Evolutionary conservation across 1,140 invertebrate genomes (phyloP), one percentile per base, ranked within the genome.

Genomic region (Monomorium pharaonis): DNA sequence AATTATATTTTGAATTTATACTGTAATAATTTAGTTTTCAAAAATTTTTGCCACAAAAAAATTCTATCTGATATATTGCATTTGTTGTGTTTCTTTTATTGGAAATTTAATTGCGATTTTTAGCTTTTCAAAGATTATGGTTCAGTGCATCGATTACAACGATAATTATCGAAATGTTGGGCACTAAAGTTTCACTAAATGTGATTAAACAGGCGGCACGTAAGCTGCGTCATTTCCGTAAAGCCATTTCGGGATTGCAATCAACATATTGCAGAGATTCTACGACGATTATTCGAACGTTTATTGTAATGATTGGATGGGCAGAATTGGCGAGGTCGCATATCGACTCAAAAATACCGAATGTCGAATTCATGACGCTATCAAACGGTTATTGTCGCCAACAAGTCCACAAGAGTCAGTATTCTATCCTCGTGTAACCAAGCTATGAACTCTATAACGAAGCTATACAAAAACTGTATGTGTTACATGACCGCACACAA

Each of bases 321-420:
- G 18, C 42, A 27, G 51, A 37, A 60, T 58, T 60, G 67, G 67
- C 77, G 77, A 56, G 65, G 24, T 85, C 65, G 56, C 67, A 12
- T 72, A 30, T 76, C 56, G 63, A 54, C 30, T 83, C 27, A 69
- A 60, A 78, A 76, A 74, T 44, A 58, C 27, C 56, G 33, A 60
- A 84, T 69, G 58, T 74, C 60, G 65, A 89, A 89, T 84, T 89
- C 76, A 70, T 86, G 77, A 88, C 56, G 47, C 56, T 81, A 89
- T 86, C 70, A 88, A 83, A 47, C 65, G 47, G 63, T 42, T 76
- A 67, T 77, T 84, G 72, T 87, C 56, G 58, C 16, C 75, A 47
- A 30, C 67, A 76, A 56, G 37, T 70, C 49, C 51, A 69, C 86
- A 85, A 85, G 63, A 84, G 67, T 83, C 81, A 65, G 27, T 69